Evolutionary conservation across 2,888 invertebrate genomes (phyloP), one percentile per base, ranked within the genome.

Genomic region (Lutraria lutraria): DNA sequence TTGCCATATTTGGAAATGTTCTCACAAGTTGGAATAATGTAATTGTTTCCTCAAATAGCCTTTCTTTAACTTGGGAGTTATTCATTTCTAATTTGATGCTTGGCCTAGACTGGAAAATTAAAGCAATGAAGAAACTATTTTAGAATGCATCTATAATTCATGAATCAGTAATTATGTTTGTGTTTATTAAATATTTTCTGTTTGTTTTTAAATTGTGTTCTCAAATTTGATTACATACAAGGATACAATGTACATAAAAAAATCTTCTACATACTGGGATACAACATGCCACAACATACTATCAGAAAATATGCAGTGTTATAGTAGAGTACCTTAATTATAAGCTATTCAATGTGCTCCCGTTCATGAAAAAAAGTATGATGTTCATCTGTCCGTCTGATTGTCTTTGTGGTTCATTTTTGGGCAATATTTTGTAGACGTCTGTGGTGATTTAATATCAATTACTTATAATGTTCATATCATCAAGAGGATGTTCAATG

Each of bases 21-120:
- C 63, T 68, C 63, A 68, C 63, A 8, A 68, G 63, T 68, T 68
- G 63, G 63, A 68, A 68, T 25, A 4, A n/a, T 25, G 25, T 68
- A 68, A 68, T 68, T 68, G 63, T 68, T 68, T 68, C 63, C 12
- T 25, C n/a, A 68, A 68, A 68, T 68, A n/a, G n/a, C 12, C 63
- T 25, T 68, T 68, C 21, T 68, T 68, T 68, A 68, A 68, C 63
- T 68, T 68, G 63, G 63, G 63, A 68, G 63, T 68, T 68, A 68
- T 68, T 68, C 25, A 68, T 68, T 68, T 68, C 63, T 68, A 68
- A 68, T 68, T 68, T 68, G 63, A 68, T 25, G 63, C 63, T 12
- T 10, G 56, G 63, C 63, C 63, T 68, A 68, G 63, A 68, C 63
- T 10, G 25, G 63, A 68, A 68, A 68, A 68, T 68, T 68, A 68